A percentile compares a stretch with the other conserved stretches of the same genome.
Evolutionary conservation across 1,140 invertebrate species (phyloP).

Genomic region (Eurosta solidaginis): DNA sequence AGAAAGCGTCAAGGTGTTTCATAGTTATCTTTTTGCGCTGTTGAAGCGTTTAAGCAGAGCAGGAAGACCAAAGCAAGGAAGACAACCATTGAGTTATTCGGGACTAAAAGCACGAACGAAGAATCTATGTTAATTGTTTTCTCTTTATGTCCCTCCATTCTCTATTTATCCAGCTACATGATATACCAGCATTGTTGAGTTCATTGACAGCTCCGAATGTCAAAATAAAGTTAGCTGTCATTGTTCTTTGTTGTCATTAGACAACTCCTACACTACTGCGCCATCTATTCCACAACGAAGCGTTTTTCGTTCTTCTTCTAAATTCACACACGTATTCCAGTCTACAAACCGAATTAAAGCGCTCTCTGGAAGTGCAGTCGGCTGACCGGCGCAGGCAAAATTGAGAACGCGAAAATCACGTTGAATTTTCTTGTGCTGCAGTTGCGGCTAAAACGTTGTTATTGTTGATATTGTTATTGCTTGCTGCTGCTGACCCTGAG

Average conservation of each 20-base stretch:
- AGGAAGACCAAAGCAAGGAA: too few species aligned
- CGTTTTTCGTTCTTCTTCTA: neutral
- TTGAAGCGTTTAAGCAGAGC: too few species aligned
- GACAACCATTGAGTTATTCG: too few species aligned
- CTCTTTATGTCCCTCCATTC: too few species aligned
- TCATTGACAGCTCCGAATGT: neutral
- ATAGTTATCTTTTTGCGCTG: too few species aligned
- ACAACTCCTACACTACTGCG: neutral
- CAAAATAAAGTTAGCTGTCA: too few species aligned
- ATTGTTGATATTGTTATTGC: neutral
- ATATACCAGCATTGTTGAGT: neutral
- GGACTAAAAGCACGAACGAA: too few species aligned
- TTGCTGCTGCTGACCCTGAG: neutral
- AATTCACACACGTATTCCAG: neutral
- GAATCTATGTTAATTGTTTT: too few species aligned
- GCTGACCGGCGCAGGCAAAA: slow-evolving; percentile 1
- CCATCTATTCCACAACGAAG: neutral
- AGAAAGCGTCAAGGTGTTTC: too few species aligned
- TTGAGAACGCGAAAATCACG: too few species aligned
- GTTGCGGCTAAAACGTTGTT: neutral
- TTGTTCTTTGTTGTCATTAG: neutral
- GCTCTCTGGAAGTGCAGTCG: neutral
- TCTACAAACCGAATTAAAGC: neutral
- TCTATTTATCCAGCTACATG: neutral
- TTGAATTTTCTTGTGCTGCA: neutral